Conservation (phyloP, 2,888 invertebrate species). For the Sturmia bella region DNA sequence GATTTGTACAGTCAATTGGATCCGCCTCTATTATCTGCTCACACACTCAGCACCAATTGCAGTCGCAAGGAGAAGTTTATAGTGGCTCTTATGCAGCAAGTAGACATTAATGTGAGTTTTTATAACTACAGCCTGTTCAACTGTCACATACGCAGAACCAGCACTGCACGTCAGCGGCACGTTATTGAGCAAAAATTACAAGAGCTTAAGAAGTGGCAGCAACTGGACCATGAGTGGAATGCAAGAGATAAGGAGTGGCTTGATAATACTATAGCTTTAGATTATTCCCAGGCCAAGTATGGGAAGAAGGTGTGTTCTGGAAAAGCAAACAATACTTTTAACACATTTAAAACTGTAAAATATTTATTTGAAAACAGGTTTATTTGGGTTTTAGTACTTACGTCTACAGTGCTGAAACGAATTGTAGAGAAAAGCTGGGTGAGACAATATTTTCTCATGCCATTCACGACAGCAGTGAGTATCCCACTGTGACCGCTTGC, state of each 20-base stretch:
- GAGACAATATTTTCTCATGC: constrained; percentile 28
- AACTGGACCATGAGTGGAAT: neutral
- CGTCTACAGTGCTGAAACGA: neutral
- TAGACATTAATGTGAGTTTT: neutral
- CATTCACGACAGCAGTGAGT: constrained; percentile 25
- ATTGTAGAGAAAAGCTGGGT: neutral
- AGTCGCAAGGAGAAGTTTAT: neutral
- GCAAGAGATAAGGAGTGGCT: neutral
- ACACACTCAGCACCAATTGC: constrained; percentile 1
- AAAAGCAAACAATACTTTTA: no score
- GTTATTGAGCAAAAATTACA: constrained; percentile 1
- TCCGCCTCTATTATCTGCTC: constrained; percentile 32
- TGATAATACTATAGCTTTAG: constrained; percentile 13
- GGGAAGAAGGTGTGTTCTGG: constrained; percentile 8
- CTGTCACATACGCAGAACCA: constrained; percentile 12
- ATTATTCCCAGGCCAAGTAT: neutral
- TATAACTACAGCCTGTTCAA: constrained; percentile 5
- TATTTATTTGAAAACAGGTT: constrained; percentile 14
- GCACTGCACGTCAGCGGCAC: neutral
- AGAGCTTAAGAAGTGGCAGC: constrained; percentile 10
- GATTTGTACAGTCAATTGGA: constrained; percentile 35
- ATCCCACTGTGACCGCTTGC: neutral
- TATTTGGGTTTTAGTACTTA: constrained; percentile 47
- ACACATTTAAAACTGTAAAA: no score
- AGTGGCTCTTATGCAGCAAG: constrained; percentile 9